phyloP scores from a whole-genome alignment of 2,797 vertebrate species.

The Phoebastria nigripes region DNA sequence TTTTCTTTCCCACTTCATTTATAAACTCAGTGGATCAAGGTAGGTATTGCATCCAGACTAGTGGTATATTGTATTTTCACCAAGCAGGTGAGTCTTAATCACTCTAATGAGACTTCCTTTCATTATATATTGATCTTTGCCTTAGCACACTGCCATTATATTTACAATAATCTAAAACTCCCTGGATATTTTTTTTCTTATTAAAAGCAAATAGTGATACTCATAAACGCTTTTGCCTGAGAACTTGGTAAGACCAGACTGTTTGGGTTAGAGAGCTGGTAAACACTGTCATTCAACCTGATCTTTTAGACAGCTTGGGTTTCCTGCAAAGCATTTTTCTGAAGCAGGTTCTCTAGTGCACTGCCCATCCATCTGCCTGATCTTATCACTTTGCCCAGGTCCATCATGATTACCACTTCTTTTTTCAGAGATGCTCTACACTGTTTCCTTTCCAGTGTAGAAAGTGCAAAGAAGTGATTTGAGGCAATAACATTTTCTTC shows the following conservation, averaged over 20 bases:
- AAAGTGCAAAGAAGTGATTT: not conserved
- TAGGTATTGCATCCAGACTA: not conserved
- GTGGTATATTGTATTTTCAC: not conserved
- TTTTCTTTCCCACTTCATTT: not conserved
- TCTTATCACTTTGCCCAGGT: not conserved
- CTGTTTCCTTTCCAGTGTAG: not conserved
- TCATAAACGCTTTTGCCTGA: not conserved
- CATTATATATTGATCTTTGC: not conserved
- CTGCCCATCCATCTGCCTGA: not conserved
- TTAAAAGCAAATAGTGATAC: not conserved
- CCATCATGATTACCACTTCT: not conserved
- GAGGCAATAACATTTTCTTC: not conserved
- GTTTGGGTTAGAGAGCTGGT: not conserved
- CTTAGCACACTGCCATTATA: not conserved
- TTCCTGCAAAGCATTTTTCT: not conserved
- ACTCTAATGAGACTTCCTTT: not conserved
- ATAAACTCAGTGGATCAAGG: not conserved
- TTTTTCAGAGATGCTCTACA: not conserved
- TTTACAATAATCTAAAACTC: not conserved
- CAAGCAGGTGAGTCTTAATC: not conserved
- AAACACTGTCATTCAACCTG: not conserved
- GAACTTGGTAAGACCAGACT: not conserved
- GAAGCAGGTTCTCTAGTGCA: not conserved
- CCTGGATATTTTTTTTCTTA: not conserved
- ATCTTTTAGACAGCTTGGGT: not conserved